Conservation (phyloP, 2,888 invertebrate species). For the Chalcosyrphus nemorum region DNA sequence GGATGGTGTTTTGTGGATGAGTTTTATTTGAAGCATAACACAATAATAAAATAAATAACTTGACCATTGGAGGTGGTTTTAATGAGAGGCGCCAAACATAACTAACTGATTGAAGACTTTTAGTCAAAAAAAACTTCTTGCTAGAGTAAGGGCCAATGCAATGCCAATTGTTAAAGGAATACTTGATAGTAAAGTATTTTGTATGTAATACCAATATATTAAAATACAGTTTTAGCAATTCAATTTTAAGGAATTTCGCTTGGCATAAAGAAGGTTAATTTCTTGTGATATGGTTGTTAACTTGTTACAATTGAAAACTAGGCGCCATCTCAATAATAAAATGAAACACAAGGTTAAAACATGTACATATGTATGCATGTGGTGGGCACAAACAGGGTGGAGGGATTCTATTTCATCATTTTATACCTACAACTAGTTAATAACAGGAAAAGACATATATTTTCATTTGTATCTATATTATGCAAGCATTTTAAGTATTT, state of each 20-base stretch:
- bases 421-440: conserved; percentile 64
- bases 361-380: background rate
- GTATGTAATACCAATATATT: too few relatives aligned
- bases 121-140: too few relatives aligned
- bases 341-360: conserved; percentile 2
- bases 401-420: conserved; percentile 61
- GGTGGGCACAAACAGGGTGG: conserved; percentile 56
- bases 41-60: too few relatives aligned
- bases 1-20: conserved; percentile 40
- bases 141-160: too few relatives aligned
- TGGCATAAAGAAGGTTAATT: background rate
- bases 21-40: too few relatives aligned
- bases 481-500: conserved; percentile 42
- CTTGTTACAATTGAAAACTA: background rate
- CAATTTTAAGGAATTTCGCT: too few relatives aligned
- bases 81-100: too few relatives aligned
- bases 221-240: too few relatives aligned
- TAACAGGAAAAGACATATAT: conserved; percentile 61
- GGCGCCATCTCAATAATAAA: background rate
- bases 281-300: background rate
- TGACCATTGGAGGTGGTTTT: too few relatives aligned
- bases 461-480: conserved; percentile 40
- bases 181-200: too few relatives aligned
- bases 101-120: too few relatives aligned
- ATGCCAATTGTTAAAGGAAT: too few relatives aligned